These are phyloP conservation scores for Seriola dumerili DNA, from an alignment of 2,113 vertebrate genomes.

Conservation along the genomic window DNA sequence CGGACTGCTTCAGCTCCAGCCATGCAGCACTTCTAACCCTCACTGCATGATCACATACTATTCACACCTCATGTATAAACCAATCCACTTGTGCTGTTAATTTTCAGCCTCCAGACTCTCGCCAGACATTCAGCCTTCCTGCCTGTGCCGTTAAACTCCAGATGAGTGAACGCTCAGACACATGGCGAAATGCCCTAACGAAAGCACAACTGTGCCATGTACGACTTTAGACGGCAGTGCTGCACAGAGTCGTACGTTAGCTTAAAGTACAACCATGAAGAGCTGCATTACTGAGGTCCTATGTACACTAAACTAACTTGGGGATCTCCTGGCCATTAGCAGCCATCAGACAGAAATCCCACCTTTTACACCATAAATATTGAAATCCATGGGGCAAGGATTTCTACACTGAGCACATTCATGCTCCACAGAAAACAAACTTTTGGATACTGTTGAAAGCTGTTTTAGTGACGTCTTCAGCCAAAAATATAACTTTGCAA, in stretches of 20 bases:
- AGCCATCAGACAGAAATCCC: no score
- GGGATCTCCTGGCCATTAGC: no score
- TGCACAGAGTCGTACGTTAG: no score
- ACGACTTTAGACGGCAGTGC: no score
- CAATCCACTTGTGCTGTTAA: slow-evolving; percentile 1
- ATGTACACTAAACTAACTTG: no score
- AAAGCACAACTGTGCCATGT: not conserved
- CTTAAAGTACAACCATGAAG: no score
- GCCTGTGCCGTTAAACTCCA: not conserved
- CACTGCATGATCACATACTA: slow-evolving; percentile 37
- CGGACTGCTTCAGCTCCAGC: slow-evolving; percentile 37
- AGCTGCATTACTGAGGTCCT: no score
- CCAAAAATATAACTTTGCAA: not conserved
- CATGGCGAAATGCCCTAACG: not conserved
- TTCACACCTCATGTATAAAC: slow-evolving; percentile 46
- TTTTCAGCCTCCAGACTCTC: slow-evolving; percentile 9
- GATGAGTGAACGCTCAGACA: not conserved
- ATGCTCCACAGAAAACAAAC: not conserved
- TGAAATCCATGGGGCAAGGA: no score
- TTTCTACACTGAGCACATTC: not conserved
- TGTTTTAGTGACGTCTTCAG: not conserved
- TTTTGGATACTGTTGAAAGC: not conserved
- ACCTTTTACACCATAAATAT: no score
- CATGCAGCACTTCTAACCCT: slow-evolving; percentile 27
- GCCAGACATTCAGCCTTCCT: slow-evolving; percentile 16